Evolutionary conservation across 1,140 invertebrate genomes (phyloP).

Genomic region (Spodoptera litura): DNA sequence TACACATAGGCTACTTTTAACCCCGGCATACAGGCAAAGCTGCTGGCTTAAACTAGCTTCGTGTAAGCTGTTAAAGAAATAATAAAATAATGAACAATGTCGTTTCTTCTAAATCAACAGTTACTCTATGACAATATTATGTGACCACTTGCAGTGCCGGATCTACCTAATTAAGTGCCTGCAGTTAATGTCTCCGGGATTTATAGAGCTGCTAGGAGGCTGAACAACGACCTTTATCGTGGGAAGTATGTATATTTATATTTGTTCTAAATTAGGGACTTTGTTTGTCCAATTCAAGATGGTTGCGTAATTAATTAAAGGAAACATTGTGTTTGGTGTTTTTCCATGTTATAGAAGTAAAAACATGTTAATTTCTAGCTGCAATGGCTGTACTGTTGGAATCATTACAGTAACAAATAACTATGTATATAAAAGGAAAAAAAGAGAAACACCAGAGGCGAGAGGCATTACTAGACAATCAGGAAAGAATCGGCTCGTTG

Average conservation of each 20-base stretch:
- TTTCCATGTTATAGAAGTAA: too few species aligned
- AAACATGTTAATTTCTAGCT: too few species aligned
- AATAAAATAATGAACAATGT: background rate
- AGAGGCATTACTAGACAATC: too few species aligned
- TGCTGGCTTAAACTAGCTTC: too few species aligned
- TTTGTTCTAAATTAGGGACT: constrained; percentile 1
- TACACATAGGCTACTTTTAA: too few species aligned
- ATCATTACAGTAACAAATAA: too few species aligned
- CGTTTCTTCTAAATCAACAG: background rate
- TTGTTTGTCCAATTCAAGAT: constrained; percentile 2
- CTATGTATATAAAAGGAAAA: too few species aligned
- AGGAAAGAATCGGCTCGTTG: too few species aligned
- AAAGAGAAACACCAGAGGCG: too few species aligned
- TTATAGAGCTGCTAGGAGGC: constrained; percentile 47
- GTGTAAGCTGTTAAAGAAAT: background rate
- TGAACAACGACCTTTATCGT: constrained; percentile 38
- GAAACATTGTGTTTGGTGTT: background rate
- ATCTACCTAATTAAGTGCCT: constrained; percentile 61
- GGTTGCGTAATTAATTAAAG: background rate
- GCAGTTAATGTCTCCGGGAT: constrained; percentile 59
- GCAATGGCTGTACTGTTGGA: too few species aligned
- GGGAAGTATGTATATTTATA: constrained; percentile 22
- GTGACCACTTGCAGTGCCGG: constrained; percentile 52
- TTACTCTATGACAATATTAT: constrained; percentile 46
- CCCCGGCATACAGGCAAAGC: too few species aligned